Conservation (phyloP, 2,797 vertebrate species). For the Strix occidentalis region DNA sequence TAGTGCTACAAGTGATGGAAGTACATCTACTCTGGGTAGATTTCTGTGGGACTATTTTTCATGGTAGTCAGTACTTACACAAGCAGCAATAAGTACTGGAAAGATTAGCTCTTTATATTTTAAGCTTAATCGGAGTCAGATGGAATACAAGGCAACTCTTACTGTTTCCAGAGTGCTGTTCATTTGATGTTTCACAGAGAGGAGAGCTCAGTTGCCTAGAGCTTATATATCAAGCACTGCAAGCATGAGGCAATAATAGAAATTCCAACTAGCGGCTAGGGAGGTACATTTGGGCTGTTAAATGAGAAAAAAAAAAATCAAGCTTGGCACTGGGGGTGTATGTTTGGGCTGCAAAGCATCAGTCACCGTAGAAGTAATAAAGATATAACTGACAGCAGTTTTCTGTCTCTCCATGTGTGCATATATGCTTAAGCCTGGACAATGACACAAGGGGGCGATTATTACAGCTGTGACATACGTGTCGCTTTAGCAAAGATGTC, state of each 20-base stretch:
- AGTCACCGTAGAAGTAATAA: background rate
- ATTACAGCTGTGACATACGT: background rate
- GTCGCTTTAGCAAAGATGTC: background rate
- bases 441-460: background rate
- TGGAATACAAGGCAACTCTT: background rate
- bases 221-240: background rate
- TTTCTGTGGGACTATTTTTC: background rate
- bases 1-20: background rate
- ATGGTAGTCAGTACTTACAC: background rate
- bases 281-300: background rate
- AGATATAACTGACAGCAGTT: background rate
- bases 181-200: background rate
- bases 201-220: background rate
- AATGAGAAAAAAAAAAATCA: background rate
- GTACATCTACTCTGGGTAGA: background rate
- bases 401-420: background rate
- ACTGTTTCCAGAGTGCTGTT: background rate
- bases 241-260: background rate
- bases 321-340: background rate
- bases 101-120: background rate
- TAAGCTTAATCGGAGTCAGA: background rate
- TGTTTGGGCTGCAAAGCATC: background rate
- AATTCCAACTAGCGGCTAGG: background rate
- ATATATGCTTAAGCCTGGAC: background rate
- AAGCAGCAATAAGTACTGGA: background rate